phyloP scores from a whole-genome alignment of 2,888 invertebrate species.

The Stratiomys singularior region DNA sequence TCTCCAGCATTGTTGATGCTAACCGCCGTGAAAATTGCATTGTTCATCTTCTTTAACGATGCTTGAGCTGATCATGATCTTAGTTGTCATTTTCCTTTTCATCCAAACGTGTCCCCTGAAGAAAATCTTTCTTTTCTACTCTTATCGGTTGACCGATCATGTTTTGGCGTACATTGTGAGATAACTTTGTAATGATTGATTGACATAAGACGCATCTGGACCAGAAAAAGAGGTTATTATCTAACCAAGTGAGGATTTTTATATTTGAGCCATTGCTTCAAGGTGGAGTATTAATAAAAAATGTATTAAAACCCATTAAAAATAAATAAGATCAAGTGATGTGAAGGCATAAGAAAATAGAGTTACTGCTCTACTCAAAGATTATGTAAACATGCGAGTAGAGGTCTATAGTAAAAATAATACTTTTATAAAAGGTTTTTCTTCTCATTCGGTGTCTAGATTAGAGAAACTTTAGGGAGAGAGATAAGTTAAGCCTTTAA shows the following conservation, averaged over 20 bases:
- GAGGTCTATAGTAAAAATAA: too few species aligned
- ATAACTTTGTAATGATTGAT: constrained; percentile 1
- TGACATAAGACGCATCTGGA: not conserved
- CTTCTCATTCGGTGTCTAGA: too few species aligned
- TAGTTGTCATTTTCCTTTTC: constrained; percentile 2
- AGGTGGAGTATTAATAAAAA: too few species aligned
- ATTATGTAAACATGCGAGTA: too few species aligned
- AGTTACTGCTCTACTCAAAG: too few species aligned
- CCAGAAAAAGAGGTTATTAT: not conserved
- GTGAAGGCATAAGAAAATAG: too few species aligned
- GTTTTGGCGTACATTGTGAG: not conserved
- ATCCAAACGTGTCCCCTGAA: not conserved
- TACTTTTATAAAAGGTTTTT: too few species aligned
- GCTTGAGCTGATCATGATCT: constrained; percentile 11
- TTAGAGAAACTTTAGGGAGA: too few species aligned
- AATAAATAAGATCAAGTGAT: too few species aligned
- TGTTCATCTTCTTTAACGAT: not conserved
- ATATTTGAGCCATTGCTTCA: too few species aligned
- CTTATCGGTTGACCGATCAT: not conserved
- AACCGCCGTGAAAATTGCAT: not conserved
- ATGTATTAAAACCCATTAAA: too few species aligned
- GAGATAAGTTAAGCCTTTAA: too few species aligned
- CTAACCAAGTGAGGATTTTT: not conserved
- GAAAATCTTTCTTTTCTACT: not conserved
- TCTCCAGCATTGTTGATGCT: not conserved